Evolutionary conservation across 1,140 invertebrate genomes (phyloP).

Genomic region (Potamilus streckersoni): DNA sequence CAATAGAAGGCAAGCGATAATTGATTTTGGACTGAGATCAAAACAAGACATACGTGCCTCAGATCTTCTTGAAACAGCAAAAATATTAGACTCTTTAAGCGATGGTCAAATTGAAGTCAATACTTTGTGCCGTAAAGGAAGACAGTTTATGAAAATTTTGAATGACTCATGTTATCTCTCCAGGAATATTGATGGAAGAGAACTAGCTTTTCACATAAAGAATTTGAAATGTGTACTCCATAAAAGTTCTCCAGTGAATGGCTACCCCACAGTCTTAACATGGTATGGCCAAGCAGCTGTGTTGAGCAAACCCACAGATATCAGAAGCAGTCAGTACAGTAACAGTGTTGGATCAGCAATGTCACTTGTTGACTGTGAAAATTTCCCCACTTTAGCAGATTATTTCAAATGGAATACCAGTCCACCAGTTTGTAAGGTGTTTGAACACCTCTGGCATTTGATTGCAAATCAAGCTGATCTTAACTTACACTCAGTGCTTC

Average conservation of each 20-base stretch:
- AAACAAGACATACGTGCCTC: background rate
- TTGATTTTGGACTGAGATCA: slow-evolving; percentile 1
- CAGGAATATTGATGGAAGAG: background rate
- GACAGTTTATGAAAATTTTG: background rate
- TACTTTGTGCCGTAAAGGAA: background rate
- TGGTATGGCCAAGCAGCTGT: background rate
- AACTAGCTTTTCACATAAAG: background rate
- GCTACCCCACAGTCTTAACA: background rate
- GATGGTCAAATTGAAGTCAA: background rate
- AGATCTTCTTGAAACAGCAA: background rate
- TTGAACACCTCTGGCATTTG: background rate
- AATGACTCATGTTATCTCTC: background rate
- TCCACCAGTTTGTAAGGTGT: background rate
- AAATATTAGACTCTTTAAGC: background rate
- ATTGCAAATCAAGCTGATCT: background rate
- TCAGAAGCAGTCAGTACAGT: too few relatives aligned
- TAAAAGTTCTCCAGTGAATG: background rate
- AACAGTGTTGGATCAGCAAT: too few relatives aligned
- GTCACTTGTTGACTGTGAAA: too few relatives aligned
- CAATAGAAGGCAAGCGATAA: background rate
- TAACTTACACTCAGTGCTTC: background rate
- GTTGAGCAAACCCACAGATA: too few relatives aligned
- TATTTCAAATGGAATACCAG: slow-evolving; percentile 7
- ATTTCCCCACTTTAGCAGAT: too few relatives aligned
- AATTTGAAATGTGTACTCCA: background rate